Evolutionary conservation across 2,797 vertebrate species (phyloP).

Genomic region (Myoxocephalus aenaeus): DNA sequence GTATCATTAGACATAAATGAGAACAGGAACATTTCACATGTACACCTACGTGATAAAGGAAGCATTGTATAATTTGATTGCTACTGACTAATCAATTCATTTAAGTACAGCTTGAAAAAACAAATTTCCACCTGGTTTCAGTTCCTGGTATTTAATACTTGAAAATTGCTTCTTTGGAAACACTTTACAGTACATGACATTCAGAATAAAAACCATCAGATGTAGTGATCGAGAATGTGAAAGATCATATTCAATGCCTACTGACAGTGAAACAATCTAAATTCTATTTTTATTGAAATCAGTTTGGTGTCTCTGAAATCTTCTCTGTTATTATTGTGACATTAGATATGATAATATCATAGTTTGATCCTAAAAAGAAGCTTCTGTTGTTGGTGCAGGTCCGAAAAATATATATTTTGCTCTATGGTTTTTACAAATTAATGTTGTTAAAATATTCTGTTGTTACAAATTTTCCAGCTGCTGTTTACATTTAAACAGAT

Average conservation of each 20-base stretch:
- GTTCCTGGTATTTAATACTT: not conserved
- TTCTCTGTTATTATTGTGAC: not conserved
- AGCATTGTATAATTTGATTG: not conserved
- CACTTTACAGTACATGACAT: not conserved
- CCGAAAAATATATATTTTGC: too few relatives aligned
- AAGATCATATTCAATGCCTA: not conserved
- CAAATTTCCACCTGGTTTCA: not conserved
- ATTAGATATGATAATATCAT: not conserved
- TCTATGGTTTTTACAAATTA: not conserved
- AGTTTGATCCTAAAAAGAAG: not conserved
- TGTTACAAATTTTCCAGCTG: not conserved
- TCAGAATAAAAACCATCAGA: not conserved
- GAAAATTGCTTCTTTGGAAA: not conserved
- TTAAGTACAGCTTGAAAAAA: not conserved
- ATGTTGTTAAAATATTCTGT: not conserved
- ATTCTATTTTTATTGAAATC: not conserved
- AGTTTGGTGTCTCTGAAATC: not conserved
- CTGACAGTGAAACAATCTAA: slow-evolving; percentile 2
- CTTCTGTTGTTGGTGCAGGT: not conserved
- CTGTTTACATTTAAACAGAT: not conserved
- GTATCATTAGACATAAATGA: not conserved
- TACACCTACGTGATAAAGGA: not conserved
- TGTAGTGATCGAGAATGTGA: not conserved
- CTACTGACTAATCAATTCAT: not conserved
- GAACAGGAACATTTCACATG: not conserved